Evolutionary conservation across 64 coral and sea anemone genomes (phyloP), one percentile per base, ranked within the genome.

Genomic region (Stichodactyla helianthus): DNA sequence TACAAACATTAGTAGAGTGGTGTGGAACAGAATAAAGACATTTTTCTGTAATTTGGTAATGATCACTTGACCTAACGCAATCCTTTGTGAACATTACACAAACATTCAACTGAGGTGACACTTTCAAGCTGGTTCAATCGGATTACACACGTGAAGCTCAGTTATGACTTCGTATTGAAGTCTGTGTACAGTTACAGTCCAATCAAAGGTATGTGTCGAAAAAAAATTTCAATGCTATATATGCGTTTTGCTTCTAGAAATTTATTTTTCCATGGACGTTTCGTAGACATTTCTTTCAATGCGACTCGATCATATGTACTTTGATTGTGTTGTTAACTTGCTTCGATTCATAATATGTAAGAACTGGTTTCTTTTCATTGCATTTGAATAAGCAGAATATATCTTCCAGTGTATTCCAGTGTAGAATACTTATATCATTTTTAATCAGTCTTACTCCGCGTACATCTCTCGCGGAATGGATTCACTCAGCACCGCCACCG

Each of bases 51-150:
- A 65, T 65, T 65, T 65, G 62, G 19, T n/a, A 65, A 65, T 22
- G 62, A n/a, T 65, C 62, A 65, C 62, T 65, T 65, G 22, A 65
- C 62, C 62, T 65, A 18, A 65, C 62, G 62, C 62, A 65, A 65
- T 65, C 62, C 12, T 65, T 20, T 65, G 15, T 65, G 62, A n/a
- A 65, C 59, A 17, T 65, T n/a, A 17, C 0, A 65, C 12, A 65
- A 9, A 65, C 18, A n/a, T 44, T 44, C 35, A 44, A 44, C 35
- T 44, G 35, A 65, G 18, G 62, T 65, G 62, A 65, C 62, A 2
- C 4, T 65, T n/a, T 22, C 6, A n/a, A 63, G 11, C 59, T 60
- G 59, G 62, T 65, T 65, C 62, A 65, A 65, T 65, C n/a, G n/a
- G 22, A n/a, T 65, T n/a, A 65, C 62, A n/a, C 9, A 65, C 22